phyloP scores from a whole-genome alignment of 2,888 invertebrate species.

The Zhuqinia jingwanae region DNA sequence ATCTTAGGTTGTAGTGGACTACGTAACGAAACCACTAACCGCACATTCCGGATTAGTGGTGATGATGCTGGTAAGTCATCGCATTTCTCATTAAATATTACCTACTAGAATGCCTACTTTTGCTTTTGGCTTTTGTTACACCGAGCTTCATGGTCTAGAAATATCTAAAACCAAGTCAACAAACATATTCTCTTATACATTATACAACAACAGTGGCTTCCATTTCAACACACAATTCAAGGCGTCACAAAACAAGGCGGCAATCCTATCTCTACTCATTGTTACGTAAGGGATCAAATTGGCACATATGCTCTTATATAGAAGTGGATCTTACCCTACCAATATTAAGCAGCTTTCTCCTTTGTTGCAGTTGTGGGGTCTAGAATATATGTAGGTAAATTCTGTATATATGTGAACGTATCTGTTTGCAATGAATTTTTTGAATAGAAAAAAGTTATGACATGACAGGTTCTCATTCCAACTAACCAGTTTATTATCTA shows the following conservation, averaged over 20 bases:
- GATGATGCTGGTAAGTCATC: neutral
- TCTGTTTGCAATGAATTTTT: too few species aligned
- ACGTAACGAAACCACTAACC: constrained; percentile 31
- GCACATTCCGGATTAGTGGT: constrained; percentile 16
- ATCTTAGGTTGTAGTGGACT: neutral
- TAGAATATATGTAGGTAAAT: neutral
- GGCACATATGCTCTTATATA: neutral
- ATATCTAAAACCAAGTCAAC: neutral
- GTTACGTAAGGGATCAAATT: constrained; percentile 1
- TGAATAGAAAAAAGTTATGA: too few species aligned
- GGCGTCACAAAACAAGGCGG: neutral
- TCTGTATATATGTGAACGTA: too few species aligned
- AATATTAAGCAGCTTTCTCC: neutral
- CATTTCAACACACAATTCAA: neutral
- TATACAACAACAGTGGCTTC: constrained; percentile 9
- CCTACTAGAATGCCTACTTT: too few species aligned
- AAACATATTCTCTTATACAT: neutral
- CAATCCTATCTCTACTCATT: neutral
- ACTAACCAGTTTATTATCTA: too few species aligned
- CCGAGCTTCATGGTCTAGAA: neutral
- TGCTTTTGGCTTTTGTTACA: neutral
- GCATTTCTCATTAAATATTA: neutral
- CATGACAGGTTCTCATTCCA: too few species aligned
- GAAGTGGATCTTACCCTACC: neutral
- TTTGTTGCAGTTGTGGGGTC: neutral